Evolutionary conservation across 1,140 invertebrate species (phyloP).

Genomic region (Aphis gossypii): DNA sequence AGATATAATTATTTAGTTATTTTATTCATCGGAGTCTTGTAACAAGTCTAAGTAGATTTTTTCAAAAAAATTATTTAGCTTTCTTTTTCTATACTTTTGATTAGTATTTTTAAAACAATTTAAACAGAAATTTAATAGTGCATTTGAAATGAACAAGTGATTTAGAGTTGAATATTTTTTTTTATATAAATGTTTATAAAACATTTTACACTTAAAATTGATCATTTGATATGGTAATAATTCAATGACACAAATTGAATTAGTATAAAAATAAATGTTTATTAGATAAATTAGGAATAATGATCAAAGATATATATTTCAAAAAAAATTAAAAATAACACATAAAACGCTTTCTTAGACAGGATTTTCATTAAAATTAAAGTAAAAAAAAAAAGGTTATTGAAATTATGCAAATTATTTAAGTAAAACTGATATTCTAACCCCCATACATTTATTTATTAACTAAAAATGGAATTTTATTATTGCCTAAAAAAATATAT

Average conservation of each 20-base stretch:
- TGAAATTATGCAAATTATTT: neutral
- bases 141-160: constrained; percentile 5
- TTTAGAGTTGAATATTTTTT: neutral
- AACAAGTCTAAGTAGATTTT: neutral
- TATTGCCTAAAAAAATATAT: constrained; percentile 20
- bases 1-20: neutral
- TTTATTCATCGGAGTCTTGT: neutral
- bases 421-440: neutral
- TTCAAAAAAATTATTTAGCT: neutral
- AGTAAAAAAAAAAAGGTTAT: neutral
- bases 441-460: neutral
- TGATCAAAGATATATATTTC: neutral
- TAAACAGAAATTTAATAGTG: neutral
- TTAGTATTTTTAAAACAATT: neutral
- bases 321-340: neutral
- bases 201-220: neutral
- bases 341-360: neutral
- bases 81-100: neutral
- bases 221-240: constrained; percentile 16
- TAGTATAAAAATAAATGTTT: constrained; percentile 31
- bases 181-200: neutral
- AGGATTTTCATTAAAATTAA: neutral
- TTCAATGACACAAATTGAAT: constrained; percentile 30
- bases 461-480: neutral
- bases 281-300: neutral